Evolutionary conservation across 1,140 invertebrate species (phyloP).

Genomic region (Sitodiplosis mosellana): DNA sequence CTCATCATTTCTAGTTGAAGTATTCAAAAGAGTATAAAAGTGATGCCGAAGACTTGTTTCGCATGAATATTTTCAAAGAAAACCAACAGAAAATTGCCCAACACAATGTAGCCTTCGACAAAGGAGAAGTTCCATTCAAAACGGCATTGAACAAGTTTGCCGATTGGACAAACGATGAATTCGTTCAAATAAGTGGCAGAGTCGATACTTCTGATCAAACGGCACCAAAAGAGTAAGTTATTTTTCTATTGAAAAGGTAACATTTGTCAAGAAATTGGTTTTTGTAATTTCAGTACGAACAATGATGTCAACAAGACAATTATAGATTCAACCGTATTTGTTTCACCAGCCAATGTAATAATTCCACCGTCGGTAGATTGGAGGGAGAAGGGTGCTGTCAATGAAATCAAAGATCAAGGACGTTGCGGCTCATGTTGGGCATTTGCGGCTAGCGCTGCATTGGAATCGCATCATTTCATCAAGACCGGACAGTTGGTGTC

Average conservation of each 20-base stretch:
- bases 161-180: slow-evolving; percentile 51
- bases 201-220: slow-evolving; percentile 23
- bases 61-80: slow-evolving; percentile 51
- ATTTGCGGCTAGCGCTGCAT: slow-evolving; percentile 38
- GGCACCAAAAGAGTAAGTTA: neutral
- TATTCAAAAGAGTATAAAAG: slow-evolving; percentile 39
- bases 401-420: slow-evolving; percentile 41
- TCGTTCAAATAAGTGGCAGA: slow-evolving; percentile 54
- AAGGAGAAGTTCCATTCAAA: slow-evolving; percentile 33
- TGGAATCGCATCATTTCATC: slow-evolving; percentile 52
- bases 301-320: neutral
- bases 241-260: neutral
- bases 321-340: slow-evolving; percentile 31
- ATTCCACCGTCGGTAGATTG: slow-evolving; percentile 32
- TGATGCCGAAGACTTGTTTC: slow-evolving; percentile 40
- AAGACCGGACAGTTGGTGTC: slow-evolving; percentile 34
- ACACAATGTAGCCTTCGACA: slow-evolving; percentile 41
- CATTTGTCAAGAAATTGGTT: too few relatives aligned
- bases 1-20: slow-evolving; percentile 10
- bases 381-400: slow-evolving; percentile 37
- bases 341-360: slow-evolving; percentile 30
- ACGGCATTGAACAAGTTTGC: slow-evolving; percentile 46
- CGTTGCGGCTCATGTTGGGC: slow-evolving; percentile 38
- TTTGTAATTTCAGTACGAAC: neutral
- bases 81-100: slow-evolving; percentile 45